Evolutionary conservation across 2,113 vertebrate genomes (phyloP), one percentile per base, ranked within the genome.

Genomic region (Corythaixoides concolor): DNA sequence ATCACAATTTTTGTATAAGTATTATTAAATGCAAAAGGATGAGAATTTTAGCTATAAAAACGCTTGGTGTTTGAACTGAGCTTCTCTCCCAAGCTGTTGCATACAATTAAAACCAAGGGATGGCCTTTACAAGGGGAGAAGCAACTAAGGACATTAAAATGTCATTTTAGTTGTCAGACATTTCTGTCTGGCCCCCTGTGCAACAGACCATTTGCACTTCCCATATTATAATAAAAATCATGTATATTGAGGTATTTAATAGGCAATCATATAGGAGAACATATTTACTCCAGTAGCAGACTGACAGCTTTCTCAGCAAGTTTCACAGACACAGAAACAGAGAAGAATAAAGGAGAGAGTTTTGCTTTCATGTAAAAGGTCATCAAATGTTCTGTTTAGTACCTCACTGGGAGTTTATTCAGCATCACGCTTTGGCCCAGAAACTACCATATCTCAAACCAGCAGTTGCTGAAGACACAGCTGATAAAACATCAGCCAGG

Each of bases 181-280:
- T 78, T 94, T 94, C 70, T 95, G 20, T 76, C 67, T 72, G 49
- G 45, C 37, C 16, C 62, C 19, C 52, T 60, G 64, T 41, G 50
- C 26, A 93, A 85, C 50, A 78, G 30, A 85, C 43, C 30, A 72
- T 64, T 92, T 83, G 35, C 50, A 58, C 50, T 76, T 83, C 24
- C 22, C 62, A 72, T 73, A 45, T 66, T 37, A 77, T 62, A 88
- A 89, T 67, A 88, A 49, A 88, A 95, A 82, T 13, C 6, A 55
- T 11, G 6, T 73, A 79, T 90, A 72, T n/a, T 81, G 94, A 93
- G 79, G 91, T 93, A 94, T 87, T 69, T 93, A 88, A 56, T 64
- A 72, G 27, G 68, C 3, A 87, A 69, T 53, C 7, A 23, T 41
- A 64, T 9, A 70, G 53, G 30, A 85, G 58, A 87, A 91, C 87